phyloP scores from a whole-genome alignment of 2,888 invertebrate genomes.

The Capitulum mitella region DNA sequence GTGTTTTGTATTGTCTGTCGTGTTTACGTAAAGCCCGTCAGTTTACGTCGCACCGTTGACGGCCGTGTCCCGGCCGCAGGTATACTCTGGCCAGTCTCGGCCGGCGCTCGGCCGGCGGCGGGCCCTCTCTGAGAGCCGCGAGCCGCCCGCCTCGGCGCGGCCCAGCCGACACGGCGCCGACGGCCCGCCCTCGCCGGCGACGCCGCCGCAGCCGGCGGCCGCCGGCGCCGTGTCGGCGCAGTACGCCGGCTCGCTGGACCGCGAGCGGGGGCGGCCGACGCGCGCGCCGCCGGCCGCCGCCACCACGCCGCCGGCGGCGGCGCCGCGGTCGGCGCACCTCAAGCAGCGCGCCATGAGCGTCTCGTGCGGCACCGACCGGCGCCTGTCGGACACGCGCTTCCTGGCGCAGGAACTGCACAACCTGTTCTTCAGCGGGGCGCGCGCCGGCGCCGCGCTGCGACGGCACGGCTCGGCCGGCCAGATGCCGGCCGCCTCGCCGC shows the following conservation, averaged over 20 bases:
- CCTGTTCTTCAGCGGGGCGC: constrained; percentile 13
- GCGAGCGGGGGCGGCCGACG: background rate
- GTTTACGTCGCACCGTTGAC: too few relatives aligned
- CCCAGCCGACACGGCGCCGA: too few relatives aligned
- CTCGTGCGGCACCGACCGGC: constrained; percentile 19
- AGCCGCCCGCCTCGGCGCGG: background rate
- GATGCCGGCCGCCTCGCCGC: background rate
- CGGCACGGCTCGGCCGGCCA: background rate
- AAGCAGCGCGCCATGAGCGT: constrained; percentile 22
- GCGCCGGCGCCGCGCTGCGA: background rate
- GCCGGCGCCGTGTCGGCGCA: background rate
- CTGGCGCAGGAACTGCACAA: constrained; percentile 15
- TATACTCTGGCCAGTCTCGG: background rate
- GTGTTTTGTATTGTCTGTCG: too few relatives aligned
- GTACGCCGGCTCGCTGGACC: constrained; percentile 8
- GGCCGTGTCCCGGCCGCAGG: background rate
- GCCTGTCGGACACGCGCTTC: constrained; percentile 11
- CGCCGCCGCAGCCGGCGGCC: background rate
- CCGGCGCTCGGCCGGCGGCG: background rate
- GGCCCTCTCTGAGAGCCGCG: background rate
- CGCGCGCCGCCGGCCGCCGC: background rate
- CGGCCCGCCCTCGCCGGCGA: background rate
- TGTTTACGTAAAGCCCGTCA: too few relatives aligned
- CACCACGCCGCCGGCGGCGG: background rate
- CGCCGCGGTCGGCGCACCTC: background rate